Evolutionary conservation across 2,113 vertebrate genomes (phyloP).

Genomic region (Chaetorhynchus papuensis): DNA sequence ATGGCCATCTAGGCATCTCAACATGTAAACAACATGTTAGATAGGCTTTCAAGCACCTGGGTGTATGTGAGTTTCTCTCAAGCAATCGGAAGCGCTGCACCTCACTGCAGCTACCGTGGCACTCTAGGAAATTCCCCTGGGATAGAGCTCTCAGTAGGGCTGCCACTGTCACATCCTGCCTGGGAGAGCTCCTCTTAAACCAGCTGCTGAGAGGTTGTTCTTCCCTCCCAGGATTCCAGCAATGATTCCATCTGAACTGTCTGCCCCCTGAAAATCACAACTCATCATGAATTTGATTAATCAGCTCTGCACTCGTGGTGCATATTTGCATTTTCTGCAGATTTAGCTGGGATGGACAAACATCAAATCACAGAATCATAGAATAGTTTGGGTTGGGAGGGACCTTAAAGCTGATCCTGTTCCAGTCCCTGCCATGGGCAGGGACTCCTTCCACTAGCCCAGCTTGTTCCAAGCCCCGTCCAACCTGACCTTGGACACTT

Average conservation of each 20-base stretch:
- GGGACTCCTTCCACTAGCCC: not conserved
- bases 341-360: not conserved
- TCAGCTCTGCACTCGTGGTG: not conserved
- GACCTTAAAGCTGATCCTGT: not conserved
- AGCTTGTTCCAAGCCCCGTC: accelerated
- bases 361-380: accelerated
- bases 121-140: not conserved
- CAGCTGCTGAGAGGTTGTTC: not conserved
- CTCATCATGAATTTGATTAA: not conserved
- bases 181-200: not conserved
- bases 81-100: not conserved
- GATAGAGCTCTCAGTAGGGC: accelerated
- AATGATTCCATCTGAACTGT: not conserved
- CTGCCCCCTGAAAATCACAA: not conserved
- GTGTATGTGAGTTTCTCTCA: accelerated
- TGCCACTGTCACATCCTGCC: not conserved
- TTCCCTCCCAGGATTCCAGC: not conserved
- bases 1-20: not conserved
- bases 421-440: not conserved
- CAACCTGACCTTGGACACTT: not conserved
- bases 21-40: not conserved
- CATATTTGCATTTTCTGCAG: not conserved
- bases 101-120: not conserved
- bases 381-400: not conserved
- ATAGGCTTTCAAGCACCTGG: not conserved